These are phyloP conservation scores for Eudemis profundana DNA, from an alignment of 2,888 invertebrate genomes.

Conservation along the genomic window DNA sequence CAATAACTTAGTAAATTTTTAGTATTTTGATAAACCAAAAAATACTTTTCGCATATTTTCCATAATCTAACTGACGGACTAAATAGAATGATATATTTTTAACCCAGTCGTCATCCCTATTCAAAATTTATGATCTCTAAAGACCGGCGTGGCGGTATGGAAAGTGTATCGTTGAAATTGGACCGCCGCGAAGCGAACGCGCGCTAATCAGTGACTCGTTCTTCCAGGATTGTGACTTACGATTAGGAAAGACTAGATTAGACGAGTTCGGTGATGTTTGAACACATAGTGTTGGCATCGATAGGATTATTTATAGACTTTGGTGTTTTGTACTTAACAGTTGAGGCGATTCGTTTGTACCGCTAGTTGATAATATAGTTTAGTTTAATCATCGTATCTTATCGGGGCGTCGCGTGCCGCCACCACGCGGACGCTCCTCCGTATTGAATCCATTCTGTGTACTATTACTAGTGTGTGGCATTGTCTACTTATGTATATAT, in stretches of 20 bases:
- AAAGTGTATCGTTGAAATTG: conserved; percentile 8
- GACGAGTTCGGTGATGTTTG: conserved; percentile 51
- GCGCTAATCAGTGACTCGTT: conserved; percentile 74
- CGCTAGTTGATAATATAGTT: conserved; percentile 75
- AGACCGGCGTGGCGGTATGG: conserved; percentile 14
- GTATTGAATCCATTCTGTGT: conserved; percentile 73
- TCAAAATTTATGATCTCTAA: conserved; percentile 26
- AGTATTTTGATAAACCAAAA: too few relatives aligned
- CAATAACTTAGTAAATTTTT: too few relatives aligned
- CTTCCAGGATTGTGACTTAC: conserved; percentile 71
- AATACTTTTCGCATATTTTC: too few relatives aligned
- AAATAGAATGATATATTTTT: too few relatives aligned
- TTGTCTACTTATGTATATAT: conserved; percentile 83
- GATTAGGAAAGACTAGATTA: conserved; percentile 58
- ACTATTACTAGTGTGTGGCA: conserved; percentile 62
- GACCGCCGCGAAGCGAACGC: conserved; percentile 59
- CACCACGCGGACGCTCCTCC: conserved; percentile 67
- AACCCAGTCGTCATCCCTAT: too few relatives aligned
- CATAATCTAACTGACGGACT: too few relatives aligned
- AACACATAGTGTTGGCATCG: conserved; percentile 76
- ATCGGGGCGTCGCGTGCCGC: conserved; percentile 65
- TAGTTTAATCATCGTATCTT: conserved; percentile 64
- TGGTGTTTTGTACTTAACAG: conserved; percentile 75
- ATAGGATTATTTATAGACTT: conserved; percentile 58
- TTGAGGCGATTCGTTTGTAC: conserved; percentile 72